These are phyloP conservation scores for Lithophane socia DNA, from an alignment of 2,888 invertebrate genomes.

Conservation along the genomic window DNA sequence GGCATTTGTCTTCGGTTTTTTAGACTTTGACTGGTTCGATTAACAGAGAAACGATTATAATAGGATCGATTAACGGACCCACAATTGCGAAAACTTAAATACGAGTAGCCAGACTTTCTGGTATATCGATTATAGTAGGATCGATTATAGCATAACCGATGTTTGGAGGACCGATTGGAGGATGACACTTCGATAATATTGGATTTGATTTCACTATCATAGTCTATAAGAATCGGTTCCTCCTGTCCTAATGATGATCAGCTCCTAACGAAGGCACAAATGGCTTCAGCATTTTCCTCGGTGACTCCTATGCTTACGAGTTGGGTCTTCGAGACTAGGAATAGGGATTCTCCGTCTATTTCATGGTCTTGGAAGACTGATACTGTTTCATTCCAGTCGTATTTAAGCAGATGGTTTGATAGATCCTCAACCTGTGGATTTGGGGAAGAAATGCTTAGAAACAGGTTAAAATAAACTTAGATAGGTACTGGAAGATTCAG, in stretches of 20 bases:
- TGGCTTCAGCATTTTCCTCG: slow-evolving; percentile 80
- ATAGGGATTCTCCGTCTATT: slow-evolving; percentile 85
- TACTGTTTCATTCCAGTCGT: slow-evolving; percentile 81
- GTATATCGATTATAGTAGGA: slow-evolving; percentile 31
- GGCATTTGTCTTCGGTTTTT: not conserved
- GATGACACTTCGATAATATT: slow-evolving; percentile 25
- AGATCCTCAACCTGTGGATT: slow-evolving; percentile 76
- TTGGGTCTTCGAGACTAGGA: slow-evolving; percentile 81
- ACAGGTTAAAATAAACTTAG: not conserved
- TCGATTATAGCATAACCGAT: slow-evolving; percentile 25
- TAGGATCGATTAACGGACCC: not conserved
- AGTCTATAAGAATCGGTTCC: slow-evolving; percentile 39
- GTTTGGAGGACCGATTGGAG: slow-evolving; percentile 33
- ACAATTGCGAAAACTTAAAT: slow-evolving; percentile 11
- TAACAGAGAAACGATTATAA: slow-evolving; percentile 24
- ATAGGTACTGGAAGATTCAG: not conserved
- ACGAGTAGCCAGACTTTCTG: not conserved
- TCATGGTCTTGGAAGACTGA: slow-evolving; percentile 83
- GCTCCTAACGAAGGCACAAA: slow-evolving; percentile 79
- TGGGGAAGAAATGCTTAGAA: not conserved
- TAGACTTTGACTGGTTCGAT: not conserved
- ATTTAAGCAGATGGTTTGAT: slow-evolving; percentile 74
- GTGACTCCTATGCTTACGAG: slow-evolving; percentile 80
- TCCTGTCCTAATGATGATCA: slow-evolving; percentile 57
- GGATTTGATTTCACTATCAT: slow-evolving; percentile 34